A percentile compares a stretch with the other conserved stretches of the same genome.
These are phyloP conservation scores for Dendropsophus ebraccatus DNA, from an alignment of 2,113 vertebrate genomes.

Conservation along the genomic window DNA sequence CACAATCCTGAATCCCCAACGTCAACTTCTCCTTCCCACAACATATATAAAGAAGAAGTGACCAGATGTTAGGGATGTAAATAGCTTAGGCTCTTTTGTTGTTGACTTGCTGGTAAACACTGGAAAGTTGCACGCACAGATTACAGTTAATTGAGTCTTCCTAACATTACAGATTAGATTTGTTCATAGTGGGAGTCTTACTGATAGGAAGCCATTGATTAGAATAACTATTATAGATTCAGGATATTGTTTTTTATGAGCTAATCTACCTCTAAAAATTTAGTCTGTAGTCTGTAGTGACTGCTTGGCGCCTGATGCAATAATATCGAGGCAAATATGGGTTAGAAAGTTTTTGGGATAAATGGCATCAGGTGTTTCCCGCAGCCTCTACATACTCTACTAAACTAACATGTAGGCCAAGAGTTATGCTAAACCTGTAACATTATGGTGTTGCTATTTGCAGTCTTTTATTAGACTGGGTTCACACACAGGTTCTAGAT, in stretches of 20 bases:
- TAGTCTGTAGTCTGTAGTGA: too few species aligned
- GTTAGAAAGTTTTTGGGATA: too few species aligned
- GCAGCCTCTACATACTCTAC: too few species aligned
- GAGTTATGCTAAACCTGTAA: too few species aligned
- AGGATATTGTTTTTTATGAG: conserved; percentile 23
- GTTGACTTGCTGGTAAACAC: conserved; percentile 66
- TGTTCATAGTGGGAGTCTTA: conserved; percentile 70
- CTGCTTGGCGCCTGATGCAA: too few species aligned
- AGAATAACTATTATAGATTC: conserved; percentile 68
- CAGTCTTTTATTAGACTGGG: too few species aligned
- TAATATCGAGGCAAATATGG: too few species aligned
- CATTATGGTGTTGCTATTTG: too few species aligned
- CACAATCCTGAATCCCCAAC: conserved; percentile 15
- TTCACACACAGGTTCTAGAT: too few species aligned
- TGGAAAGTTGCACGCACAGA: conserved; percentile 63
- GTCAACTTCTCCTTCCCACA: neutral
- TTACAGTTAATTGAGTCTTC: conserved; percentile 70
- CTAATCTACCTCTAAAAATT: too few species aligned
- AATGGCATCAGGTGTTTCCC: too few species aligned
- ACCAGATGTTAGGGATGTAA: conserved; percentile 42
- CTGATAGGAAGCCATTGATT: conserved; percentile 69
- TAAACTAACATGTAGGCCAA: too few species aligned
- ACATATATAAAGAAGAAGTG: neutral
- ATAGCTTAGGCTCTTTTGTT: conserved; percentile 38
- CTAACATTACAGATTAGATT: conserved; percentile 69